Evolutionary conservation across 2,113 vertebrate species (phyloP).

Genomic region (Oostethus manadensis): DNA sequence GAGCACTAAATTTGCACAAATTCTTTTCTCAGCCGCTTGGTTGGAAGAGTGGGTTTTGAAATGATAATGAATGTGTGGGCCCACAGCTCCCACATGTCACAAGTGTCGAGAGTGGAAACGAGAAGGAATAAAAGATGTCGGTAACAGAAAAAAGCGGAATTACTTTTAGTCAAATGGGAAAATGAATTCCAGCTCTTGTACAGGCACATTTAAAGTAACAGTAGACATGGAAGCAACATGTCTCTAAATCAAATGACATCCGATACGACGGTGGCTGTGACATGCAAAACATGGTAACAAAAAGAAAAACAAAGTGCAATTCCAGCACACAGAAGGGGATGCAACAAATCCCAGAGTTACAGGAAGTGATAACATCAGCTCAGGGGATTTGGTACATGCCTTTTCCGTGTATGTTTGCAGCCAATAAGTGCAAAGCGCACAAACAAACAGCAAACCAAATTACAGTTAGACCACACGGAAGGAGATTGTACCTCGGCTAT

Average conservation of each 20-base stretch:
- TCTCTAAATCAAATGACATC: not conserved
- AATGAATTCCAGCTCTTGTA: constrained; percentile 29
- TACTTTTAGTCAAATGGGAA: constrained; percentile 29
- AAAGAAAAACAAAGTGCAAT: no score
- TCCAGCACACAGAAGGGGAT: no score
- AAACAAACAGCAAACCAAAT: no score
- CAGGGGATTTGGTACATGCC: no score
- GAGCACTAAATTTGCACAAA: constrained; percentile 55
- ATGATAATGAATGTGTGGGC: constrained; percentile 65
- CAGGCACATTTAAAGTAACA: constrained; percentile 21
- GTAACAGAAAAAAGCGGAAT: constrained; percentile 40
- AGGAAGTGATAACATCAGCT: no score
- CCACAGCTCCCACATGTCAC: constrained; percentile 46
- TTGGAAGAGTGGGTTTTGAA: constrained; percentile 63
- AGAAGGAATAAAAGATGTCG: constrained; percentile 43
- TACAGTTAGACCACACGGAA: no score
- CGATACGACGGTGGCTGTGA: no score
- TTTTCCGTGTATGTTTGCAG: no score
- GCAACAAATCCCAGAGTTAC: no score
- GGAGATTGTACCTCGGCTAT: no score
- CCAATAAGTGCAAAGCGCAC: no score
- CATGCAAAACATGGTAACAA: no score
- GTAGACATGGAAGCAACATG: not conserved
- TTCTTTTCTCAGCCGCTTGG: constrained; percentile 47
- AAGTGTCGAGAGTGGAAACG: constrained; percentile 42